These are phyloP conservation scores for Pocota personata DNA, from an alignment of 2,888 invertebrate species.

Conservation along the genomic window DNA sequence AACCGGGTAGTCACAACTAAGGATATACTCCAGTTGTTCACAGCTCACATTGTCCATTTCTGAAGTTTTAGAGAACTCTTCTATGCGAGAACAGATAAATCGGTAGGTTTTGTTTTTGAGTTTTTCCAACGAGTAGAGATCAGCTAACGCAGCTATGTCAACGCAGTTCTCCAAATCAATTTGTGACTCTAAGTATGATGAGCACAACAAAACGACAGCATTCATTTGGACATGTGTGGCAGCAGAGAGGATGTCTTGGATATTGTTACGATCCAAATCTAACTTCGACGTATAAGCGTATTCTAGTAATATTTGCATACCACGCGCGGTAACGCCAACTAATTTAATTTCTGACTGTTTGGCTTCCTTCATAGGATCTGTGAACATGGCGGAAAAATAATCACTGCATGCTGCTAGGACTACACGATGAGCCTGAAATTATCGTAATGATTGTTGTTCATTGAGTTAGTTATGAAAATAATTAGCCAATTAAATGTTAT, in stretches of 20 bases:
- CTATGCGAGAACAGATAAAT: constrained; percentile 86
- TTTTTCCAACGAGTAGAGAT: constrained; percentile 86
- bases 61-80: constrained; percentile 85
- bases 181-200: constrained; percentile 86
- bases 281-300: constrained; percentile 88
- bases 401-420: constrained; percentile 89
- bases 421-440: constrained; percentile 86
- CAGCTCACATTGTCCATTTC: constrained; percentile 86
- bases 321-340: constrained; percentile 87
- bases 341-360: constrained; percentile 86
- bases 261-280: constrained; percentile 86
- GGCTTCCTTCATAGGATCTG: constrained; percentile 87
- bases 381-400: constrained; percentile 91
- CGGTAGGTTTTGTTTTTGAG: constrained; percentile 86
- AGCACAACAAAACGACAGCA: constrained; percentile 87
- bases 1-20: constrained; percentile 87
- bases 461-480: neutral
- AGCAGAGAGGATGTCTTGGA: constrained; percentile 88
- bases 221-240: constrained; percentile 87
- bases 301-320: constrained; percentile 86
- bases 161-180: constrained; percentile 88
- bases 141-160: constrained; percentile 88
- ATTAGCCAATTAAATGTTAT: neutral
- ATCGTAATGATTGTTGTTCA: neutral
- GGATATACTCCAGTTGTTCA: constrained; percentile 85